These are phyloP conservation scores for Tenthredo livida DNA, from an alignment of 2,888 invertebrate genomes.

Conservation along the genomic window DNA sequence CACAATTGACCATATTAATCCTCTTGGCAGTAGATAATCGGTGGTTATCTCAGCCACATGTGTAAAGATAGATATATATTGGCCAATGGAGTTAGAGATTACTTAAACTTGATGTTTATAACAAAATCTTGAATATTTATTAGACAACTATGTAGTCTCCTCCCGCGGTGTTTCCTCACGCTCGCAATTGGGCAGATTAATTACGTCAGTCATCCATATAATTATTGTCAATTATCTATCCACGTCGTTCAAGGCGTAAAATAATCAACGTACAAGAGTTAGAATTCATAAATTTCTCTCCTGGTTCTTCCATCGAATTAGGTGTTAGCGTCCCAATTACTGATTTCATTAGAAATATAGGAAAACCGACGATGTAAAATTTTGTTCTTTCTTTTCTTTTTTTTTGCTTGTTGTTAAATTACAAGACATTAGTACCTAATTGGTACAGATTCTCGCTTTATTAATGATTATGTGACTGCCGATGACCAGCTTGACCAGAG, in stretches of 20 bases:
- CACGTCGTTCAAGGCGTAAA: slow-evolving; percentile 4
- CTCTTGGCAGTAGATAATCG: slow-evolving; percentile 4
- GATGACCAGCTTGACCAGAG: not conserved
- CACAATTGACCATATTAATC: slow-evolving; percentile 10
- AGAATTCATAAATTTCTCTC: not conserved
- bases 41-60: not conserved
- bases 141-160: not conserved
- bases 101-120: not conserved
- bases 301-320: not conserved
- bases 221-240: slow-evolving; percentile 8
- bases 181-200: slow-evolving; percentile 7
- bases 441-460: too few relatives aligned
- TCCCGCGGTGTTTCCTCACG: not conserved
- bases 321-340: not conserved
- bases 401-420: too few relatives aligned
- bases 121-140: slow-evolving; percentile 37
- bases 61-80: not conserved
- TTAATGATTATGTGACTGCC: too few relatives aligned
- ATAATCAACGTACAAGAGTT: not conserved
- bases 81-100: not conserved
- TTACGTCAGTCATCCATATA: not conserved
- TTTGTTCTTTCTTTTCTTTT: too few relatives aligned
- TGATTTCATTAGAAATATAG: too few relatives aligned
- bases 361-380: too few relatives aligned
- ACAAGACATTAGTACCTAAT: too few relatives aligned